Conservation (phyloP, 37 sponge, comb jelly and placozoan species). For the Ianthella basta region DNA sequence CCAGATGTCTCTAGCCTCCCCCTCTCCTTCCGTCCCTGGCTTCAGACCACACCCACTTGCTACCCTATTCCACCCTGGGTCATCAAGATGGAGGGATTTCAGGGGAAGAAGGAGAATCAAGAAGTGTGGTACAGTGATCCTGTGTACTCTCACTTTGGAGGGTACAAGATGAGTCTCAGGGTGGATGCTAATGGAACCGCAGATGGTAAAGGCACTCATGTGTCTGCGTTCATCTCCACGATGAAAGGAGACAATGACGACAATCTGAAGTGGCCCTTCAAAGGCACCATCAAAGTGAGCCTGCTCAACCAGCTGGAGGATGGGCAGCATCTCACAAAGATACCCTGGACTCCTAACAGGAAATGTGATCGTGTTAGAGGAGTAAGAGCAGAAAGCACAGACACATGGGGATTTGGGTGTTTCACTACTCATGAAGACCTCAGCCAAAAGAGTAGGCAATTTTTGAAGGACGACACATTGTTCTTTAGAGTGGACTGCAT, state of each 20-base stretch:
- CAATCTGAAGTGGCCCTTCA: slow-evolving; percentile 52
- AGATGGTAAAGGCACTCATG: slow-evolving; percentile 29
- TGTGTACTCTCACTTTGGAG: slow-evolving; percentile 56
- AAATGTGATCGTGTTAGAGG: not conserved
- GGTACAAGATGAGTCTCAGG: slow-evolving; percentile 47
- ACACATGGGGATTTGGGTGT: not conserved
- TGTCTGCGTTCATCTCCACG: slow-evolving; percentile 43
- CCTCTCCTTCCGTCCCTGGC: slow-evolving; percentile 31
- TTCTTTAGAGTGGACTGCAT: too few relatives aligned
- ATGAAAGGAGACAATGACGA: slow-evolving; percentile 60
- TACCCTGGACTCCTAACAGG: not conserved
- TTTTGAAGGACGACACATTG: too few relatives aligned
- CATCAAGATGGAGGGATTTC: slow-evolving; percentile 1
- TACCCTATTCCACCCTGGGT: slow-evolving; percentile 21
- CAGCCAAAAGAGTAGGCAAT: too few relatives aligned
- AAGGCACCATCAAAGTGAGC: slow-evolving; percentile 46
- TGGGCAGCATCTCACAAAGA: slow-evolving; percentile 16
- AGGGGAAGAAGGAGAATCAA: not conserved
- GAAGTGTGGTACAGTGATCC: slow-evolving; percentile 37
- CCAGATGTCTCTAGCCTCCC: too few relatives aligned
- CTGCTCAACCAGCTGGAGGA: slow-evolving; percentile 60
- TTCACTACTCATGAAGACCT: not conserved
- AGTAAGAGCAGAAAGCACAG: not conserved
- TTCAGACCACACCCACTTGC: slow-evolving; percentile 17
- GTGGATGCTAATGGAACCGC: slow-evolving; percentile 25